These are phyloP conservation scores for Salarias fasciatus DNA, from an alignment of 2,797 vertebrate genomes.

Conservation along the genomic window DNA sequence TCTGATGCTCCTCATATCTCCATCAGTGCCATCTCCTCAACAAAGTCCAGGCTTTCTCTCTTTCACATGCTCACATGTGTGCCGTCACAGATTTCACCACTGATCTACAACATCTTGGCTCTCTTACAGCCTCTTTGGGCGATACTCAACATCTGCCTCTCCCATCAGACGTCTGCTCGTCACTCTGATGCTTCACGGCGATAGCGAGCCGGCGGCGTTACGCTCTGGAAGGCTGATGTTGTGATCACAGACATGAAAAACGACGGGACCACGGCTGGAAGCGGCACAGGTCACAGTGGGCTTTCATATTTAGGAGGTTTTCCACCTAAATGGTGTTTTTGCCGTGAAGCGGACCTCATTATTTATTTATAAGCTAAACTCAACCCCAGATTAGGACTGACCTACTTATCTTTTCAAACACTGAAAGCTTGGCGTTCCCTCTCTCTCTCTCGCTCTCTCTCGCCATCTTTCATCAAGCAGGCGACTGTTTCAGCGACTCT, in stretches of 20 bases:
- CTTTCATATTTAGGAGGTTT: slow-evolving; percentile 41
- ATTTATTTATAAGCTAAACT: slow-evolving; percentile 76
- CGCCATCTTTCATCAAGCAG: slow-evolving; percentile 42
- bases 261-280: slow-evolving; percentile 9
- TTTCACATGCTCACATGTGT: slow-evolving; percentile 9
- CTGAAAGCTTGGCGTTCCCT: slow-evolving; percentile 54
- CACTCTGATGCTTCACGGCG: slow-evolving; percentile 9
- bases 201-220: not conserved
- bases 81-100: slow-evolving; percentile 16
- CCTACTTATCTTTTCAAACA: slow-evolving; percentile 75
- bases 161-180: slow-evolving; percentile 21
- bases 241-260: slow-evolving; percentile 4
- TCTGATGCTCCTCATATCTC: slow-evolving; percentile 62
- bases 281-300: not conserved
- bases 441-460: slow-evolving; percentile 22
- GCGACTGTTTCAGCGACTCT: slow-evolving; percentile 36
- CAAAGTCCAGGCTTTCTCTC: slow-evolving; percentile 29
- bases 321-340: slow-evolving; percentile 50
- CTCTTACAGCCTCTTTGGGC: slow-evolving; percentile 32
- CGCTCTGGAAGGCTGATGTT: slow-evolving; percentile 8
- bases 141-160: slow-evolving; percentile 34
- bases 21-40: slow-evolving; percentile 36
- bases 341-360: slow-evolving; percentile 61
- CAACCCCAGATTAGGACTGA: slow-evolving; percentile 75
- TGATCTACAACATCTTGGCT: slow-evolving; percentile 34